These are phyloP conservation scores for Dendrolimus kikuchii DNA, from an alignment of 1,140 invertebrate species.

Conservation along the genomic window DNA sequence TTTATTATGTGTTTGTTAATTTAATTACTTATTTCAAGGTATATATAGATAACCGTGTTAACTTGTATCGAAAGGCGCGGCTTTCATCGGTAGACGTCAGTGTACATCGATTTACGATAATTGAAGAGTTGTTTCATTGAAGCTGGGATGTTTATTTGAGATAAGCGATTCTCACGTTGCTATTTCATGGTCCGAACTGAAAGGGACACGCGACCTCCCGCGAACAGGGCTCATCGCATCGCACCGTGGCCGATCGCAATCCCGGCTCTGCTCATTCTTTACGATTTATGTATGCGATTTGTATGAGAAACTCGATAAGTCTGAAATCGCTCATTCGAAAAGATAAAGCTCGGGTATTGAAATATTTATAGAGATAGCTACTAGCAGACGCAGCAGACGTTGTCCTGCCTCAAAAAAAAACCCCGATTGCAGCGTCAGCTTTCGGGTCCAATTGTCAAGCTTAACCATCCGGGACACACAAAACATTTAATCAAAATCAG, in stretches of 20 bases:
- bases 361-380: slow-evolving; percentile 20
- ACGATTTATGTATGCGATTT: slow-evolving; percentile 54
- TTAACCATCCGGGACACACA: no score
- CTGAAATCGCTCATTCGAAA: slow-evolving; percentile 47
- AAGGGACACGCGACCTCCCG: slow-evolving; percentile 58
- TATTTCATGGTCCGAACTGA: slow-evolving; percentile 66
- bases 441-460: no score
- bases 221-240: slow-evolving; percentile 26
- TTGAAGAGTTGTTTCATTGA: slow-evolving; percentile 69
- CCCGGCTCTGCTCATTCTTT: slow-evolving; percentile 45
- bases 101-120: slow-evolving; percentile 69
- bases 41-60: slow-evolving; percentile 21
- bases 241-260: slow-evolving; percentile 51
- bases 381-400: no score
- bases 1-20: not conserved
- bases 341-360: slow-evolving; percentile 29
- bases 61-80: slow-evolving; percentile 42
- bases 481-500: no score
- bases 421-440: no score
- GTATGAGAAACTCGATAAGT: slow-evolving; percentile 42
- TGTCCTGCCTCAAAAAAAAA: no score
- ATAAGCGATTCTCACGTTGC: slow-evolving; percentile 59
- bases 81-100: slow-evolving; percentile 59
- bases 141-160: slow-evolving; percentile 70
- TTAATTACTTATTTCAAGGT: not conserved